These are phyloP conservation scores for Phymatocera aterrima DNA, from an alignment of 2,888 invertebrate genomes.

Conservation along the genomic window DNA sequence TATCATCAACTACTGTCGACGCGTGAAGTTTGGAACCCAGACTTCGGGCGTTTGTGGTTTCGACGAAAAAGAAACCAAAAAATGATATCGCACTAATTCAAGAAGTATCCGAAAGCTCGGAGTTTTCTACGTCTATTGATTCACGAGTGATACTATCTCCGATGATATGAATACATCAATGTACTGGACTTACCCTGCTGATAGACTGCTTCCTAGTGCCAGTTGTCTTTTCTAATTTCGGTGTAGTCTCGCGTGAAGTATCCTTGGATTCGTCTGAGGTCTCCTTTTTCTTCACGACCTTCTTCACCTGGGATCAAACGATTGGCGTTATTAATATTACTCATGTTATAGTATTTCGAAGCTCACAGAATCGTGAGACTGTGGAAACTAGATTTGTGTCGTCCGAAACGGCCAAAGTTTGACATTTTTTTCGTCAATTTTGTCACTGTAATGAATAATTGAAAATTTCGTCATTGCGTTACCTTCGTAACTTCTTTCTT, in stretches of 20 bases:
- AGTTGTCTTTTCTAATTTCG: slow-evolving; percentile 65
- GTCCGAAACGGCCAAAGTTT: not conserved
- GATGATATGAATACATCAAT: not conserved
- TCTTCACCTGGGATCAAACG: slow-evolving; percentile 55
- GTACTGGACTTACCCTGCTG: slow-evolving; percentile 58
- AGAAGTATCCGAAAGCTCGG: no score
- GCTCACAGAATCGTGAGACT: no score
- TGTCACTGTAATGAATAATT: not conserved
- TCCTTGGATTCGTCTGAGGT: slow-evolving; percentile 60
- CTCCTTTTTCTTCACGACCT: slow-evolving; percentile 65
- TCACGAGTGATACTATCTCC: not conserved
- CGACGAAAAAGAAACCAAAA: no score
- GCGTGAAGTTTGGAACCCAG: no score
- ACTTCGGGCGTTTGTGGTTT: no score
- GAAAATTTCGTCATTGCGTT: slow-evolving; percentile 35
- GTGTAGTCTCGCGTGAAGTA: slow-evolving; percentile 60
- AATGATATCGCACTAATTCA: no score
- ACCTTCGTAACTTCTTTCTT: slow-evolving; percentile 75
- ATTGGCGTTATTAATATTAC: not conserved
- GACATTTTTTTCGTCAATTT: no score
- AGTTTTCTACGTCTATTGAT: no score
- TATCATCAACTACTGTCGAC: no score
- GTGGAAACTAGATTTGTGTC: not conserved
- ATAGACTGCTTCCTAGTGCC: slow-evolving; percentile 66
- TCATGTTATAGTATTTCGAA: not conserved